Percentiles rank a stretch among this genome's conserved stretches.
Evolutionary conservation across 2,113 vertebrate genomes (phyloP).

Genomic region (Tapirus terrestris): DNA sequence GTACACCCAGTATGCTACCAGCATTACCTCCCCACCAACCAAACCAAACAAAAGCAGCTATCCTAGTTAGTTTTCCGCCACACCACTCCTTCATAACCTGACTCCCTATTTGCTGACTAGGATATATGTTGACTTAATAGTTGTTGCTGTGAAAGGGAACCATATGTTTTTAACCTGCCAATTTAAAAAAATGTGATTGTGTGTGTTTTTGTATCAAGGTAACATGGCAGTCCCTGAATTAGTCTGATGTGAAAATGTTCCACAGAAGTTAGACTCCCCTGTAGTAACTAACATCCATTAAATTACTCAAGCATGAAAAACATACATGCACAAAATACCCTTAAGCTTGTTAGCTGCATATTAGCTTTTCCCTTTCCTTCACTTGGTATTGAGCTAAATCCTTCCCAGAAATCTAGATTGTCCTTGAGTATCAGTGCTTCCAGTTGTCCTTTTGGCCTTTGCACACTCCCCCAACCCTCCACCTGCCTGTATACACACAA

Average conservation of each 20-base stretch:
- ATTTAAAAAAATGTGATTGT: neutral
- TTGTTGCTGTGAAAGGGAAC: constrained; percentile 34
- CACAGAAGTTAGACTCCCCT: constrained; percentile 14
- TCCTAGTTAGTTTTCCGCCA: constrained; percentile 46
- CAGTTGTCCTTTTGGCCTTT: constrained; percentile 7
- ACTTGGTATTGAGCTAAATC: neutral
- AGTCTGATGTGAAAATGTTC: constrained; percentile 24
- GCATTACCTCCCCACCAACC: neutral
- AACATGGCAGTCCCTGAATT: neutral
- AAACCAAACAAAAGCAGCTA: neutral
- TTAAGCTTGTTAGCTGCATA: neutral
- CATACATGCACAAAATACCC: neutral
- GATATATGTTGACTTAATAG: neutral
- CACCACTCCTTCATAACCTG: neutral
- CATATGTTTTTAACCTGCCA: neutral
- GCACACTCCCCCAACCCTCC: neutral
- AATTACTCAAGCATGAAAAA: constrained; percentile 30
- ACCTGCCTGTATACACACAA: neutral
- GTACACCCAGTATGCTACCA: neutral
- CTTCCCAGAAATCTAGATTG: neutral
- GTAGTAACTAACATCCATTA: neutral
- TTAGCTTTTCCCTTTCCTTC: neutral
- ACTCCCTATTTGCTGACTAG: constrained; percentile 16
- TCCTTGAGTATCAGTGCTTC: neutral
- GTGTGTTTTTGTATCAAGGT: neutral